Evolutionary conservation across 2,888 invertebrate genomes (phyloP).

Genomic region (Euplexia lucipara): DNA sequence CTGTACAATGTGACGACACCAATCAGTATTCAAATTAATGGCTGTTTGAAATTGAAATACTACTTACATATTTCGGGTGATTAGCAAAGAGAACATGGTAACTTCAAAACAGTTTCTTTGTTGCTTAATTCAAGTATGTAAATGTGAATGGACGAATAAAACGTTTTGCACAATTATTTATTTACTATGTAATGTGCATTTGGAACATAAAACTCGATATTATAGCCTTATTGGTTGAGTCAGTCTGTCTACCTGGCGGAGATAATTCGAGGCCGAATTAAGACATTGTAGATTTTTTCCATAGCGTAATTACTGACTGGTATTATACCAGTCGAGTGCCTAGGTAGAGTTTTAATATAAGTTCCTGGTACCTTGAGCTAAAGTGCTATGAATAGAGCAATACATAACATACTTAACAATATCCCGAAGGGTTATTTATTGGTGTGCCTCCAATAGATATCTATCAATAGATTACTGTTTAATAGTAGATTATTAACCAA

Average conservation of each 20-base stretch:
- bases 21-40: background rate
- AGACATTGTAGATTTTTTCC: conserved; percentile 45
- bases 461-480: no score
- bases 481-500: no score
- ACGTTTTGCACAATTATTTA: conserved; percentile 41
- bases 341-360: conserved; percentile 1
- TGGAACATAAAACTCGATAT: conserved; percentile 39
- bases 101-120: conserved; percentile 22
- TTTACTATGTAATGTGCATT: conserved; percentile 34
- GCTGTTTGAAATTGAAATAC: background rate
- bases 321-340: conserved; percentile 14
- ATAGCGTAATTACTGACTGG: conserved; percentile 36
- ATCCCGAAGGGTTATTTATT: no score
- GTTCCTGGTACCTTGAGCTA: conserved; percentile 44
- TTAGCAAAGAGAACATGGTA: background rate
- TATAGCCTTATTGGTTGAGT: conserved; percentile 28
- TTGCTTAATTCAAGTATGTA: conserved; percentile 39
- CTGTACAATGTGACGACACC: background rate
- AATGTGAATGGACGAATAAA: conserved; percentile 27
- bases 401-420: conserved; percentile 1
- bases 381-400: conserved; percentile 20
- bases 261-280: conserved; percentile 53
- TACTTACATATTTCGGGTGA: background rate
- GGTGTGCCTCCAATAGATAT: no score
- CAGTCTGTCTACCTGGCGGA: conserved; percentile 21